phyloP scores from a whole-genome alignment of 2,888 invertebrate species.

The Acleris cristana region DNA sequence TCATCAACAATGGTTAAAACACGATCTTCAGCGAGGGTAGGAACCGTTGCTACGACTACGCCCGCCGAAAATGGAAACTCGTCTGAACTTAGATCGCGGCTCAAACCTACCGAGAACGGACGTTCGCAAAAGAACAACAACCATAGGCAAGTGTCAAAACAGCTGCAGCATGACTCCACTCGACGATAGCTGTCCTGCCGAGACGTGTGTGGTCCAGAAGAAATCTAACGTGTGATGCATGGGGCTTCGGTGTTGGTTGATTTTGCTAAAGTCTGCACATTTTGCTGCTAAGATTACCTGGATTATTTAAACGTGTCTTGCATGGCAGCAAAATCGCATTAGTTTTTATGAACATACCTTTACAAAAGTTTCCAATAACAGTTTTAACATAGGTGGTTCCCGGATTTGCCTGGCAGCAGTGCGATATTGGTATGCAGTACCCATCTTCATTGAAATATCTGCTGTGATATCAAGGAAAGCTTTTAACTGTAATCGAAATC shows the following conservation, averaged over 20 bases:
- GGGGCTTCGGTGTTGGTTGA: constrained; percentile 57
- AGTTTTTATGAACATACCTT: too few relatives aligned
- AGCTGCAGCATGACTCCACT: constrained; percentile 90
- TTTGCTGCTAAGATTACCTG: neutral
- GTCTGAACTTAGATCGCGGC: constrained; percentile 75
- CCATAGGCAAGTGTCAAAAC: constrained; percentile 77
- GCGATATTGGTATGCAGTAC: too few relatives aligned
- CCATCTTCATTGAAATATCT: too few relatives aligned
- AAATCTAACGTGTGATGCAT: constrained; percentile 46
- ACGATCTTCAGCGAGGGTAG: constrained; percentile 83
- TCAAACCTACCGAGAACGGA: constrained; percentile 74
- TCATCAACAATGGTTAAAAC: constrained; percentile 84
- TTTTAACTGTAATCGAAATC: too few relatives aligned
- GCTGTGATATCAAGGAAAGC: too few relatives aligned
- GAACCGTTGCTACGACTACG: constrained; percentile 69
- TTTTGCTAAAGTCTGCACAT: constrained; percentile 40
- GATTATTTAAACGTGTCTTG: neutral
- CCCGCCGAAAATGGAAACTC: constrained; percentile 74
- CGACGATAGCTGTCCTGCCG: neutral
- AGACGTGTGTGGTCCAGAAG: constrained; percentile 9
- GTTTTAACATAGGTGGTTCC: too few relatives aligned
- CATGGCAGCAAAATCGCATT: neutral
- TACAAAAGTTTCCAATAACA: too few relatives aligned
- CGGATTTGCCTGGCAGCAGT: too few relatives aligned
- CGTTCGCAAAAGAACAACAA: constrained; percentile 70